Evolutionary conservation across 1,140 invertebrate species (phyloP).

Genomic region (Lepidurus apus): DNA sequence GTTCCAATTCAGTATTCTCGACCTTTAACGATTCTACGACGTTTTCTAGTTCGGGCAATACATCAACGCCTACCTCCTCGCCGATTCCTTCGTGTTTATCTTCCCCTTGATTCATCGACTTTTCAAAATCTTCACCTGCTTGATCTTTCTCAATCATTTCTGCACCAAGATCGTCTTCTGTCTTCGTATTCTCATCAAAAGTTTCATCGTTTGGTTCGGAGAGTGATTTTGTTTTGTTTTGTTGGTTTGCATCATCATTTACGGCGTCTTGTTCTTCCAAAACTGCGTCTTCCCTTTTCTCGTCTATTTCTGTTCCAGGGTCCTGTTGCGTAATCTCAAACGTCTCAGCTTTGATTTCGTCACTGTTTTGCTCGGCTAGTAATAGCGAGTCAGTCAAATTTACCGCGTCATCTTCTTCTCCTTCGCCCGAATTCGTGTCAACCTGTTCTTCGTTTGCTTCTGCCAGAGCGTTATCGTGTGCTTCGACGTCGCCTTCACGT

Average conservation of each 20-base stretch:
- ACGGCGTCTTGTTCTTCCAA: background rate
- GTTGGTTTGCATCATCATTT: background rate
- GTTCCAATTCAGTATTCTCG: background rate
- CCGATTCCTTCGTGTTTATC: no score
- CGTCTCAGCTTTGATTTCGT: background rate
- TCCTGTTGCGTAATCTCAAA: background rate
- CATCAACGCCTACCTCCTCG: no score
- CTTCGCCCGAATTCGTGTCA: background rate
- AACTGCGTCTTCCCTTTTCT: background rate
- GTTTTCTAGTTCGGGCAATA: no score
- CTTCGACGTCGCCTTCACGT: background rate
- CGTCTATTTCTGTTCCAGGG: slow-evolving; percentile 14
- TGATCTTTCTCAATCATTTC: no score
- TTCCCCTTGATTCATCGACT: no score
- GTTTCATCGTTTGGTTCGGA: background rate
- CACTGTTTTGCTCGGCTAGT: background rate
- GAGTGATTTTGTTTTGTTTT: background rate
- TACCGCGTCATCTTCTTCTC: background rate
- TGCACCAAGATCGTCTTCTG: no score
- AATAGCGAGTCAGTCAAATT: background rate
- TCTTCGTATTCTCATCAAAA: background rate
- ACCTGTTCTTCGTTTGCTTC: background rate
- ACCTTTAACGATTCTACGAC: background rate
- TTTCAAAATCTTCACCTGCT: no score
- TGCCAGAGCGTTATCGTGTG: background rate